A percentile compares a stretch with the other conserved stretches of the same genome.
These are phyloP conservation scores for Esperia sulphurella DNA, from an alignment of 2,888 invertebrate genomes.

Conservation along the genomic window DNA sequence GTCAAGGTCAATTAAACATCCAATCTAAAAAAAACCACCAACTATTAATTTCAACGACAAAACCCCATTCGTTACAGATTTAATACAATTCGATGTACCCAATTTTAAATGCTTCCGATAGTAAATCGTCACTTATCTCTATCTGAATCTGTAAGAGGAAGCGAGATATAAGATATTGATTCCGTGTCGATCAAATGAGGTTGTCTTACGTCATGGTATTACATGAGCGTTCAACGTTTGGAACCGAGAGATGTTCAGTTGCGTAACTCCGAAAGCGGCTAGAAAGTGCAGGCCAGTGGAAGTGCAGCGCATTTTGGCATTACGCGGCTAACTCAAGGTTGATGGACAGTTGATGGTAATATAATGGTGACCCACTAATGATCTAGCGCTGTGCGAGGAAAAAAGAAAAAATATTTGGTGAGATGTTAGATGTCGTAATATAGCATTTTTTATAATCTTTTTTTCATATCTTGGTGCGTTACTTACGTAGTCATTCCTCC, in stretches of 20 bases:
- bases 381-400: not conserved
- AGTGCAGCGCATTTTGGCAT: conserved; percentile 2
- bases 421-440: not conserved
- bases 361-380: not conserved
- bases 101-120: not conserved
- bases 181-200: not conserved
- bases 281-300: conserved; percentile 6
- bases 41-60: not conserved
- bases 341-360: not conserved
- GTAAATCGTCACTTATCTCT: not conserved
- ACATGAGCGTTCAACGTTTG: not conserved
- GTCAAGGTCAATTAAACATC: not conserved
- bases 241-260: not conserved
- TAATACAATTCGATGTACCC: not conserved
- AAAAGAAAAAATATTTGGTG: not conserved
- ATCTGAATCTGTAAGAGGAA: not conserved
- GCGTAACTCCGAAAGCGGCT: conserved; percentile 6
- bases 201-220: not conserved
- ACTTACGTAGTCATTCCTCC: too few relatives aligned
- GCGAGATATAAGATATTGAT: not conserved
- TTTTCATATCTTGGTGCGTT: too few relatives aligned
- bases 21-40: not conserved
- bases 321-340: not conserved
- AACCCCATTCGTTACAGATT: not conserved
- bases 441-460: too few relatives aligned